Evolutionary conservation across 2,888 invertebrate genomes (phyloP).

Genomic region (Drosophila affinis): DNA sequence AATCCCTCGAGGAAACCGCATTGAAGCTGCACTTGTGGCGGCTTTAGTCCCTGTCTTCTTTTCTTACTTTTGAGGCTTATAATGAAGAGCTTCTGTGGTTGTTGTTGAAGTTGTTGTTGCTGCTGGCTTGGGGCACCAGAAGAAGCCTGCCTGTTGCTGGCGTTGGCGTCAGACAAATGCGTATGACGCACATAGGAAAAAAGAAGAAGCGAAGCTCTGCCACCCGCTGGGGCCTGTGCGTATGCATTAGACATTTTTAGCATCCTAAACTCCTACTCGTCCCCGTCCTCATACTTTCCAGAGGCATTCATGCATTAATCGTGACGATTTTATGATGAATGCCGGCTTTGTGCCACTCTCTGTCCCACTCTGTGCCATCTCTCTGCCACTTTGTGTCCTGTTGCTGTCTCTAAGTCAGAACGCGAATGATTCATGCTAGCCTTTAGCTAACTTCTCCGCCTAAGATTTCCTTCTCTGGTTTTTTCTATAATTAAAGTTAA

Average conservation of each 20-base stretch:
- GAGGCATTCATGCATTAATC: slow-evolving; percentile 24
- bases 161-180: slow-evolving; percentile 24
- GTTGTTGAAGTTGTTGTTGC: slow-evolving; percentile 21
- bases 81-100: slow-evolving; percentile 51
- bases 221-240: slow-evolving; percentile 19
- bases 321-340: slow-evolving; percentile 63
- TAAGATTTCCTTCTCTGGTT: neutral
- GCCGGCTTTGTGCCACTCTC: neutral
- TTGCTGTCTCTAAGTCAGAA: neutral
- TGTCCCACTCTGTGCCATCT: no score
- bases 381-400: neutral
- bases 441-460: neutral
- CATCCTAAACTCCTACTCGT: slow-evolving; percentile 34
- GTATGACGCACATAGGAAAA: neutral
- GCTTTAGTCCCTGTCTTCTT: slow-evolving; percentile 33
- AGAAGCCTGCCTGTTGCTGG: slow-evolving; percentile 69
- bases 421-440: neutral
- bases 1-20: slow-evolving; percentile 17
- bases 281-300: slow-evolving; percentile 6
- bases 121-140: no score
- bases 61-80: slow-evolving; percentile 38
- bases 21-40: neutral
- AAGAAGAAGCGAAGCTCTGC: neutral
- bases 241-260: slow-evolving; percentile 25
- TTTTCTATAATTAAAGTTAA: slow-evolving; percentile 19